A percentile compares a stretch with the other conserved stretches of the same genome.
phyloP scores from a whole-genome alignment of 2,113 vertebrate species.

The Alethe castanea region DNA sequence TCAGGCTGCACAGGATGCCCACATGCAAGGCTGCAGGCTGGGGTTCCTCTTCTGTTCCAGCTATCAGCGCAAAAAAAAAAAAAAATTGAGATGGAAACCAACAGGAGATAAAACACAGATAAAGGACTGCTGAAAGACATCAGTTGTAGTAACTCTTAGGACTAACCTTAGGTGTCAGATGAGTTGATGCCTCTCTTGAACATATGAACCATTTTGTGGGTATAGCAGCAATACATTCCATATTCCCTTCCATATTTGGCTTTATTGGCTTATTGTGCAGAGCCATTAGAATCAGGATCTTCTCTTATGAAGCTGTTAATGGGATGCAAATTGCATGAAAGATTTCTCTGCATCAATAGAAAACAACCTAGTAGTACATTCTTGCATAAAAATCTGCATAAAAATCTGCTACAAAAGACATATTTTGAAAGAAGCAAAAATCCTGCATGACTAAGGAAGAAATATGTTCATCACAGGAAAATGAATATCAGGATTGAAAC shows the following conservation, averaged over 20 bases:
- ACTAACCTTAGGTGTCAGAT: slow-evolving; percentile 16
- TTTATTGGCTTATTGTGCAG: slow-evolving; percentile 14
- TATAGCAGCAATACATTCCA: background rate
- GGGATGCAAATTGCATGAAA: background rate
- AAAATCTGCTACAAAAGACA: background rate
- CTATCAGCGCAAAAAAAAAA: background rate
- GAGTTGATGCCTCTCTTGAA: background rate
- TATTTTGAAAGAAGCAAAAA: background rate
- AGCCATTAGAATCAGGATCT: background rate
- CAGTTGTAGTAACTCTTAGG: background rate
- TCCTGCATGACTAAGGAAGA: background rate
- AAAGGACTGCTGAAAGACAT: background rate
- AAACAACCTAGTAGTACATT: slow-evolving; percentile 5
- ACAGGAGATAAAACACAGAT: background rate
- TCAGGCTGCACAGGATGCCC: background rate
- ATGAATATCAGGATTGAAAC: background rate
- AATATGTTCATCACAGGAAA: background rate
- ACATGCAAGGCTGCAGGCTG: background rate
- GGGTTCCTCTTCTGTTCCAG: background rate
- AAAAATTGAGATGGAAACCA: background rate
- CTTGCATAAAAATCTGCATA: slow-evolving; percentile 34
- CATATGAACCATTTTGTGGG: background rate
- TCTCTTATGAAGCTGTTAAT: slow-evolving; percentile 30
- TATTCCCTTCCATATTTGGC: background rate
- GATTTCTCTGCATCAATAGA: slow-evolving; percentile 17